Conservation (phyloP, 2,888 invertebrate species). For the Caradrina kadenii region DNA sequence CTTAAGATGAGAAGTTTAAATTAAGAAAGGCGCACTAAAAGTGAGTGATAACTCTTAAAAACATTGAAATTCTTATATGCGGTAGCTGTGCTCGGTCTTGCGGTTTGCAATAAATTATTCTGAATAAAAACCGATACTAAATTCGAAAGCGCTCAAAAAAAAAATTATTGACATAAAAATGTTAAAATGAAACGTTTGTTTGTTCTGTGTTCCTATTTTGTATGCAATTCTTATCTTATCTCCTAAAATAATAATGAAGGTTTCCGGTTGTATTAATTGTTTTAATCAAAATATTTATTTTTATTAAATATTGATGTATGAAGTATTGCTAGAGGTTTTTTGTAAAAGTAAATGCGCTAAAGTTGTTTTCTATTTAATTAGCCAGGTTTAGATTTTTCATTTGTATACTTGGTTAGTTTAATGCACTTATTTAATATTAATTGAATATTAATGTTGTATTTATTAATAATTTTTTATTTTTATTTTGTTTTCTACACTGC, state of each 20-base stretch:
- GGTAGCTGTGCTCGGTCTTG: no score
- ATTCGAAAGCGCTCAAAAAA: no score
- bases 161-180: neutral
- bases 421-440: neutral
- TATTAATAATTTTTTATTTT: neutral
- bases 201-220: neutral
- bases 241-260: neutral
- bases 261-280: neutral
- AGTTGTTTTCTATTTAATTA: no score
- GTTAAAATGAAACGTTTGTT: neutral
- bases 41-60: no score
- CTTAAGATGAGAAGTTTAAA: neutral
- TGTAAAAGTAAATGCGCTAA: neutral
- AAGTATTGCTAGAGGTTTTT: neutral
- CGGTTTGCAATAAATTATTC: no score
- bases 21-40: no score
- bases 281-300: neutral
- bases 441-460: neutral
- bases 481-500: conserved; percentile 57
- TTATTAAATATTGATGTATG: neutral
- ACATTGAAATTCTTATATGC: no score
- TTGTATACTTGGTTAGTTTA: no score
- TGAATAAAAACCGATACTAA: no score
- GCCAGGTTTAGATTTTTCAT: no score
- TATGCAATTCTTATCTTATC: neutral